Percentiles rank a stretch among this genome's conserved stretches.
phyloP scores from a whole-genome alignment of 2,888 invertebrate genomes.

The Tiphia femorata region DNA sequence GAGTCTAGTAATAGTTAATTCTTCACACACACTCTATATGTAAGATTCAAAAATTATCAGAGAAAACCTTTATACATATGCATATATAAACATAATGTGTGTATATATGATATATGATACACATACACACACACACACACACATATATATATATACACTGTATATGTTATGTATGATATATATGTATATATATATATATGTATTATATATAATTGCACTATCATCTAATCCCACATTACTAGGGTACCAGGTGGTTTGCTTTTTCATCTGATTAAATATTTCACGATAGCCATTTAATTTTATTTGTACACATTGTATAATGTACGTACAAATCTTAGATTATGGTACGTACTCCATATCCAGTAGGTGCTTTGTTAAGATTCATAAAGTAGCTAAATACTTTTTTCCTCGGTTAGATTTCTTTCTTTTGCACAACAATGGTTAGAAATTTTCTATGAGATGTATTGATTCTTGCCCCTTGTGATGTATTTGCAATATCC shows the following conservation, averaged over 20 bases:
- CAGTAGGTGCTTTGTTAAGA: constrained; percentile 21
- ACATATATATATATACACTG: constrained; percentile 10
- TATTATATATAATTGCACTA: constrained; percentile 44
- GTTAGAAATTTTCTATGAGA: neutral
- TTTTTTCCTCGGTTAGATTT: constrained; percentile 1
- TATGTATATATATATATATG: constrained; percentile 44
- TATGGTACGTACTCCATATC: constrained; percentile 11
- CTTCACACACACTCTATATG: constrained; percentile 21
- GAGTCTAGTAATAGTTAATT: constrained; percentile 61
- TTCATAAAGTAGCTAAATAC: constrained; percentile 24
- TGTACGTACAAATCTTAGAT: neutral
- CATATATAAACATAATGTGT: constrained; percentile 13
- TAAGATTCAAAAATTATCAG: constrained; percentile 41
- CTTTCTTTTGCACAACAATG: constrained; percentile 4
- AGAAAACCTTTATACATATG: constrained; percentile 17
- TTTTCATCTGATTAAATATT: constrained; percentile 38
- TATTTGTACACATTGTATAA: neutral
- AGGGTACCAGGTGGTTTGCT: constrained; percentile 45
- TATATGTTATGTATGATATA: too few relatives aligned
- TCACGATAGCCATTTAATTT: constrained; percentile 21
- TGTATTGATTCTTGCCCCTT: neutral
- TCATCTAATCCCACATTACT: constrained; percentile 43
- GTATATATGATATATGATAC: constrained; percentile 37
- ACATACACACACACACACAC: neutral
- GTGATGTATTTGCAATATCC: too few relatives aligned